Base-by-base conservation (phyloP, 2,888 invertebrate genomes). In the Cheilosia urbana region DNA sequence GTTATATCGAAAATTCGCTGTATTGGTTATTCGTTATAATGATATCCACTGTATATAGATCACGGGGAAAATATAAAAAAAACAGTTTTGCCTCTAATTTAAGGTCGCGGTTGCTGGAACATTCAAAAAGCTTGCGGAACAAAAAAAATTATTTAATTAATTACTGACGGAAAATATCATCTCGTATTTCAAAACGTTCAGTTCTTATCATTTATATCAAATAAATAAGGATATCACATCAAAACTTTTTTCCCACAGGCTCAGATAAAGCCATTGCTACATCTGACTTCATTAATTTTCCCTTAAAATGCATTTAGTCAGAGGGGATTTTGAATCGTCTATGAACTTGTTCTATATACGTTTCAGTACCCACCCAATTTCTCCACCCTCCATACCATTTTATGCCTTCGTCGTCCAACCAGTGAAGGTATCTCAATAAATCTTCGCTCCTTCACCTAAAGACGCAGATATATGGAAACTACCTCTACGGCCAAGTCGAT, bases 401-500 rank as follows among this genome's bases (percentile, higher is more conserved):
- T 21, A 19, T 47, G n/a, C 49, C 49, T 34, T 60, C 60, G 34
- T 19, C 45, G 47, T 57, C 65, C 55, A 13, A 58, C 58, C 51
- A 30, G 66, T 13, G 4, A 13, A 37, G 3, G 37, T 47, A 58
- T 71, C 62, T 66, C 72, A 72, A 79, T 79, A 79, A 79, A 79
- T 79, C 79, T 79, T 79, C 72, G 72, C 79, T 79, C 79, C 58
- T 66, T 58, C 65, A 51, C 34, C 58, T 66, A n/a, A 78, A 62
- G 27, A 69, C 69, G 63, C 55, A 69, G 55, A 77, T 63, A 69
- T 57, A 79, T 51, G 51, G 24, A 57, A 65, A 79, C 72, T 40
- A 79, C 51, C 58, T 53, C 55, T 53, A 65, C 42, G 58, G 63
- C 49, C 60, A 30, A 53, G 34, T 55, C 53, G 42, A 60, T 47